These are phyloP conservation scores for Coleophora flavipennella DNA, from an alignment of 2,888 invertebrate genomes.

Conservation along the genomic window DNA sequence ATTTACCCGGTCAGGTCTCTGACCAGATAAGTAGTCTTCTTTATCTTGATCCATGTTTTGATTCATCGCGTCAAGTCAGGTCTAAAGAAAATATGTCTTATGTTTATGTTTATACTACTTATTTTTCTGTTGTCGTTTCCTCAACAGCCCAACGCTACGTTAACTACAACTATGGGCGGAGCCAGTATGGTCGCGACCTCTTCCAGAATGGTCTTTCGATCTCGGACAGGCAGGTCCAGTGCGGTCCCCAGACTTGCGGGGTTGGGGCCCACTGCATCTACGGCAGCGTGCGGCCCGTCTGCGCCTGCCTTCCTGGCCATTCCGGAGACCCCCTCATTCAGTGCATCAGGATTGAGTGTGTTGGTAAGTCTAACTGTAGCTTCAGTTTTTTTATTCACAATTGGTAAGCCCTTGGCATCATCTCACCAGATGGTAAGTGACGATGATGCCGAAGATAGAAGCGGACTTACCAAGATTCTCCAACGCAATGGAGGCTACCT, in stretches of 20 bases:
- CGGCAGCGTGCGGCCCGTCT: conserved; percentile 81
- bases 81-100: too few species aligned
- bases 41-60: too few species aligned
- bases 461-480: too few species aligned
- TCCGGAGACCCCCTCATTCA: conserved; percentile 84
- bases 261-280: conserved; percentile 78
- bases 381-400: too few species aligned
- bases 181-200: conserved; percentile 44
- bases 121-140: background rate
- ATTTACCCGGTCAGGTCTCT: too few species aligned
- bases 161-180: conserved; percentile 44
- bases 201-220: conserved; percentile 61
- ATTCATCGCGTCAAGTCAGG: too few species aligned
- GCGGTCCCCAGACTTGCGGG: conserved; percentile 76
- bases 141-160: conserved; percentile 47
- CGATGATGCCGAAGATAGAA: too few species aligned
- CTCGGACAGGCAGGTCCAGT: conserved; percentile 60
- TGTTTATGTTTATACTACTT: too few species aligned
- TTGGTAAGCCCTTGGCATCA: too few species aligned
- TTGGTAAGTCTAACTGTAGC: conserved; percentile 62
- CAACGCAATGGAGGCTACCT: too few species aligned
- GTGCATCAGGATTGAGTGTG: conserved; percentile 82
- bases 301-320: conserved; percentile 84
- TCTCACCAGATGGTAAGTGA: background rate
- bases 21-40: too few species aligned